Evolutionary conservation across 2,888 invertebrate species (phyloP).

Genomic region (Sarcophaga caerulescens): DNA sequence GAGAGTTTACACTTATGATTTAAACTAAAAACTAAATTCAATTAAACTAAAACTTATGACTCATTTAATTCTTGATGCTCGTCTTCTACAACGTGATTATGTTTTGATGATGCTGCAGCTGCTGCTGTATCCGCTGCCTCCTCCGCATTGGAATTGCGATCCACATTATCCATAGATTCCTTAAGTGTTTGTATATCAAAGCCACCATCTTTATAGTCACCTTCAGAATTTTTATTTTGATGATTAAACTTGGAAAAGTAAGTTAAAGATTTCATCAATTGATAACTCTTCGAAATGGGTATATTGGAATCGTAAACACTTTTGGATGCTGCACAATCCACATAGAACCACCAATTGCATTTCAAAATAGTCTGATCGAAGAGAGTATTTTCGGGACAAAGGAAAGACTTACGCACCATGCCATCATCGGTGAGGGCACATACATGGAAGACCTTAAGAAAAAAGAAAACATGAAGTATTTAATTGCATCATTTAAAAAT

Average conservation of each 20-base stretch:
- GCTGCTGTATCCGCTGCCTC: conserved; percentile 82
- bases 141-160: conserved; percentile 83
- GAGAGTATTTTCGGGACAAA: conserved; percentile 94
- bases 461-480: background rate
- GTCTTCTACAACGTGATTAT: background rate
- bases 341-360: conserved; percentile 97
- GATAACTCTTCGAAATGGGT: conserved; percentile 94
- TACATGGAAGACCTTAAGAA: conserved; percentile 91
- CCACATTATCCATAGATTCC: conserved; percentile 75
- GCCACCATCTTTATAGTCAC: conserved; percentile 73
- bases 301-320: conserved; percentile 93
- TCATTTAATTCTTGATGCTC: conserved; percentile 58
- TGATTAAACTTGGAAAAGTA: conserved; percentile 90
- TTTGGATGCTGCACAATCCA: conserved; percentile 91
- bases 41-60: conserved; percentile 58
- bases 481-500: no score
- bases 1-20: background rate
- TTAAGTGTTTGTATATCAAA: conserved; percentile 75
- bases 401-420: conserved; percentile 93
- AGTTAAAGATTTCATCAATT: conserved; percentile 93
- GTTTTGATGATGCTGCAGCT: conserved; percentile 65
- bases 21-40: conserved; percentile 35
- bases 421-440: conserved; percentile 95
- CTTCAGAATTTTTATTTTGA: conserved; percentile 43
- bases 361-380: conserved; percentile 95